Conservation (phyloP, 2,797 vertebrate species). For the Danio choprae region DNA sequence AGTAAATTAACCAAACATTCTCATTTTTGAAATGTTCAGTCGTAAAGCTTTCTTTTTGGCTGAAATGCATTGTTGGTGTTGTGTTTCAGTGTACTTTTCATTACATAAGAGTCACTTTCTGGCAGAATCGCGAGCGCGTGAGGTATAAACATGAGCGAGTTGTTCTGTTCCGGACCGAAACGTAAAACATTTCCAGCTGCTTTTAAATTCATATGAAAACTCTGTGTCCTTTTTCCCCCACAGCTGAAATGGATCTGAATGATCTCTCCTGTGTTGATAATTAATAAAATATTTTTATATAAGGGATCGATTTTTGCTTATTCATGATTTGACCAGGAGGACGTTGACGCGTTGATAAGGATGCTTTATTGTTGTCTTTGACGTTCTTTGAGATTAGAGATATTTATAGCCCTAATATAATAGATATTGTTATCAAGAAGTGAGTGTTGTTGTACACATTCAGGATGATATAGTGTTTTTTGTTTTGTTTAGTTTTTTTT, state of each 20-base stretch:
- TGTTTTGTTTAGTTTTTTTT: not conserved
- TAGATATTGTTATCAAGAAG: conserved; percentile 9
- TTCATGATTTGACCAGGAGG: not conserved
- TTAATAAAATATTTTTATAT: not conserved
- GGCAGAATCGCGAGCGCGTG: not conserved
- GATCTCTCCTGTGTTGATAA: not conserved
- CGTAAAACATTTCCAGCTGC: not conserved
- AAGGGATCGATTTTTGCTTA: not conserved
- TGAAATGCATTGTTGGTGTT: not conserved
- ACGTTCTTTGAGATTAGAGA: not conserved
- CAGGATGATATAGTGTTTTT: not conserved
- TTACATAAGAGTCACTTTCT: conserved; percentile 22
- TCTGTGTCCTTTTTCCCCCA: not conserved
- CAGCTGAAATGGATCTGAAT: too few species aligned
- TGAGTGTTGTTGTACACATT: not conserved
- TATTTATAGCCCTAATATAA: conserved; percentile 6
- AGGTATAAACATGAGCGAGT: not conserved
- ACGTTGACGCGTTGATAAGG: not conserved
- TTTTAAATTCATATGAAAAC: not conserved
- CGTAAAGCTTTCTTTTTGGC: not conserved
- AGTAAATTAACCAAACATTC: not conserved
- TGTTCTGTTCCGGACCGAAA: not conserved
- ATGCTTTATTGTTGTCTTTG: not conserved
- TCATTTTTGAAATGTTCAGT: not conserved
- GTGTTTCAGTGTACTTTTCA: not conserved